A percentile compares a stretch with the other conserved stretches of the same genome.
These are phyloP conservation scores for Cataglyphis rosenhaueri DNA, from an alignment of 2,888 invertebrate species.

Conservation along the genomic window DNA sequence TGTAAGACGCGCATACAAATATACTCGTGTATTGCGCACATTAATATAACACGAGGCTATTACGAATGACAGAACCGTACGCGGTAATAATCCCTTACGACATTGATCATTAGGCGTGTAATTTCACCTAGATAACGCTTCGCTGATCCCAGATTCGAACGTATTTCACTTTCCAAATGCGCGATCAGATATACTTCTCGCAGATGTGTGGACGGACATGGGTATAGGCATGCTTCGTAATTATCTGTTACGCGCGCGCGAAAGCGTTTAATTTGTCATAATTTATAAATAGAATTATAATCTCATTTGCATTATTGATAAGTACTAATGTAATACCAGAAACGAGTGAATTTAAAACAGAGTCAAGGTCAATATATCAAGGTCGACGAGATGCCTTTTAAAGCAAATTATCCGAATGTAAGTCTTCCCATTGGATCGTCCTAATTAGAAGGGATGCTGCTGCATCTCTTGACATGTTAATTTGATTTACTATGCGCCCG, in stretches of 20 bases:
- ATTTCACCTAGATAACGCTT: slow-evolving; percentile 49
- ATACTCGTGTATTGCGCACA: neutral
- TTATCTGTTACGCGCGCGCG: slow-evolving; percentile 19
- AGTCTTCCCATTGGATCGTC: neutral
- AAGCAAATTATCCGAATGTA: neutral
- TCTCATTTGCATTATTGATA: neutral
- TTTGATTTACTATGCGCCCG: neutral
- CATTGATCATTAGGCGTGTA: slow-evolving; percentile 28
- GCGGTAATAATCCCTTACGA: slow-evolving; percentile 36
- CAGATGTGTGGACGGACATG: neutral
- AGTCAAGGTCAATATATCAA: slow-evolving; percentile 8
- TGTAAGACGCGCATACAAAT: neutral
- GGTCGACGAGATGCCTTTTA: neutral
- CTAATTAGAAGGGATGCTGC: neutral
- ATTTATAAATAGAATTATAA: neutral
- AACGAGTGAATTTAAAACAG: neutral
- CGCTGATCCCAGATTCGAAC: slow-evolving; percentile 14
- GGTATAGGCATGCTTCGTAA: neutral
- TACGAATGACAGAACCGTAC: slow-evolving; percentile 31
- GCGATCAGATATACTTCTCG: neutral
- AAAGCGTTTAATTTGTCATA: slow-evolving; percentile 28
- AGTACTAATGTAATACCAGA: neutral
- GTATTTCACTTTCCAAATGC: slow-evolving; percentile 46
- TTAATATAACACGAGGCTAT: neutral
- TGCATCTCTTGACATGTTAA: neutral